A percentile compares a stretch with the other conserved stretches of the same genome.
These are phyloP conservation scores for Colletes gigas DNA, from an alignment of 1,140 invertebrate genomes.

Conservation along the genomic window DNA sequence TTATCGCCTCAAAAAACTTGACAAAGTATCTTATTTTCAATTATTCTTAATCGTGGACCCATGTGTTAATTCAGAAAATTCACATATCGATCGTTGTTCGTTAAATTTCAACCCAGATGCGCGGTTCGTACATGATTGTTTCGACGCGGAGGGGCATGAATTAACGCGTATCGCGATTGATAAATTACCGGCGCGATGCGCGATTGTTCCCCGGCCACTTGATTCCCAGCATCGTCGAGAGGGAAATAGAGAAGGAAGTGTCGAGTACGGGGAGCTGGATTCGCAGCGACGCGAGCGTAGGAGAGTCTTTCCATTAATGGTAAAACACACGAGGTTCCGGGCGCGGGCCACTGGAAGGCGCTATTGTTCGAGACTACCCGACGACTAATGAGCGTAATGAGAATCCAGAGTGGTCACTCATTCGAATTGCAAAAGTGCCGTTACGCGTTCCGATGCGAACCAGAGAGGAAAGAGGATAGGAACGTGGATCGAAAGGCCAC, in stretches of 20 bases:
- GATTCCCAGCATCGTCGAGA: not conserved
- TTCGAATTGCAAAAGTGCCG: constrained; percentile 46
- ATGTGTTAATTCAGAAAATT: too few species aligned
- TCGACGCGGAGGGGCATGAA: too few species aligned
- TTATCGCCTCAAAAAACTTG: too few species aligned
- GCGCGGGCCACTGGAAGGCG: constrained; percentile 5
- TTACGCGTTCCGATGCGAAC: too few species aligned
- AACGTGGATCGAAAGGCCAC: constrained; percentile 16
- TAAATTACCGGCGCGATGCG: too few species aligned
- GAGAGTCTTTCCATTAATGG: not conserved
- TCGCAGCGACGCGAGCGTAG: not conserved
- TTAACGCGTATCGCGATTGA: too few species aligned
- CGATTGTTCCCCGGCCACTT: not conserved
- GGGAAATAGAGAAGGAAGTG: constrained; percentile 6
- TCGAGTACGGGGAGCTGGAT: not conserved
- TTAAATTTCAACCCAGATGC: too few species aligned
- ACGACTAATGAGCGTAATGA: constrained; percentile 52
- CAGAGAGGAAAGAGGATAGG: not conserved
- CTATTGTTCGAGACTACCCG: constrained; percentile 8
- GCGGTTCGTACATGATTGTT: not conserved
- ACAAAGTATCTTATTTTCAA: too few species aligned
- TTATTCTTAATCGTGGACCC: too few species aligned
- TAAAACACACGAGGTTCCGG: constrained; percentile 22
- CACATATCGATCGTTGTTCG: too few species aligned
- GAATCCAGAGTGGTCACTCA: constrained; percentile 40